phyloP scores from a whole-genome alignment of 2,797 vertebrate species.

The Sebastes itinus region DNA sequence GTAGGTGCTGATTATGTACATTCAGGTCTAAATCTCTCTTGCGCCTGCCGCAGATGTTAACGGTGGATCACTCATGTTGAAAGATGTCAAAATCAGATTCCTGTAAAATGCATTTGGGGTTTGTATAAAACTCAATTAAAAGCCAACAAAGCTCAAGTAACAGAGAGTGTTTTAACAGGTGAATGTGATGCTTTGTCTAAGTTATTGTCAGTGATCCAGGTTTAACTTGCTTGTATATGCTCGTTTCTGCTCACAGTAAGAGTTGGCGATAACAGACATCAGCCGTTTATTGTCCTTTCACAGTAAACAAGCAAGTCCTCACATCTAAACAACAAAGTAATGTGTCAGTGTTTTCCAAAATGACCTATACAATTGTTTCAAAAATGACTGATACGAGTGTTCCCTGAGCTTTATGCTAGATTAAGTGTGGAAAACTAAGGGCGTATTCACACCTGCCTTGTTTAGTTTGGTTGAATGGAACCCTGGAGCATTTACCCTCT shows the following conservation, averaged over 20 bases:
- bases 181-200: constrained; percentile 37
- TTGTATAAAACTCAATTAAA: constrained; percentile 19
- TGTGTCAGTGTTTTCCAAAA: neutral
- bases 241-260: neutral
- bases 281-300: neutral
- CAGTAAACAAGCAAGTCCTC: neutral
- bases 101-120: constrained; percentile 12
- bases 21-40: constrained; percentile 35
- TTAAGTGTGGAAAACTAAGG: neutral
- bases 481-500: no score
- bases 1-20: constrained; percentile 33
- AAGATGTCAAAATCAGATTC: constrained; percentile 19
- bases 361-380: neutral
- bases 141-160: neutral
- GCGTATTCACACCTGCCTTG: no score
- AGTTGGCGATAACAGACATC: neutral
- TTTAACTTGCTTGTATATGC: constrained; percentile 2
- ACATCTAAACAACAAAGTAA: neutral
- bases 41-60: neutral
- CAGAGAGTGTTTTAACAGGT: constrained; percentile 43
- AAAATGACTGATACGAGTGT: neutral
- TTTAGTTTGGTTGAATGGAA: no score
- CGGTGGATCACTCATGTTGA: constrained; percentile 7
- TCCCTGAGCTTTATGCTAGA: neutral
- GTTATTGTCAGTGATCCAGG: constrained; percentile 3